Evolutionary conservation across 1,140 invertebrate species (phyloP).

Genomic region (Drosophila grimshawi): DNA sequence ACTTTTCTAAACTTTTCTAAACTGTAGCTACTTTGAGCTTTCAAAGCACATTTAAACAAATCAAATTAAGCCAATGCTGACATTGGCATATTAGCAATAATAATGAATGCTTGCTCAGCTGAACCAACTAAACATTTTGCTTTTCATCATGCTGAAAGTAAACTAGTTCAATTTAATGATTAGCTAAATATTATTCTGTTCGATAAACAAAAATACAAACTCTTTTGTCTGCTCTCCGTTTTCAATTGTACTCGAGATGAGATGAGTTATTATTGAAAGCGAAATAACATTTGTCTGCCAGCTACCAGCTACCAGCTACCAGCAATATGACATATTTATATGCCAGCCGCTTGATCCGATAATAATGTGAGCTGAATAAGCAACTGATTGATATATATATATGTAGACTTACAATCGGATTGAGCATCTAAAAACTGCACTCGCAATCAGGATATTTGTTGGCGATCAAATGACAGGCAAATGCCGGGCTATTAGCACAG

Average conservation of each 20-base stretch:
- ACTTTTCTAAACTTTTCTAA: too few relatives aligned
- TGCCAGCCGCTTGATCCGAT: conserved; percentile 20
- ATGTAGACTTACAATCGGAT: not conserved
- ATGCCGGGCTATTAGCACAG: conserved; percentile 62
- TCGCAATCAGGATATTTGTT: conserved; percentile 58
- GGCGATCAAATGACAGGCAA: conserved; percentile 71
- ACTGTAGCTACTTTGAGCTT: too few relatives aligned
- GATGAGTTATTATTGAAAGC: not conserved
- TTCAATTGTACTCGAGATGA: not conserved
- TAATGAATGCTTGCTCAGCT: too few relatives aligned
- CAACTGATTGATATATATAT: conserved; percentile 34
- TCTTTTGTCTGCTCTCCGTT: too few relatives aligned
- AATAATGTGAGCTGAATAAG: conserved; percentile 30
- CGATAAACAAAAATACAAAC: too few relatives aligned
- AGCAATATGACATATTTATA: conserved; percentile 9
- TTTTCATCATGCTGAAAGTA: too few relatives aligned
- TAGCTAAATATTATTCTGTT: too few relatives aligned
- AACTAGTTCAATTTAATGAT: too few relatives aligned
- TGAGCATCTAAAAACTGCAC: not conserved
- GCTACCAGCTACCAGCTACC: not conserved
- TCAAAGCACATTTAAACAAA: too few relatives aligned
- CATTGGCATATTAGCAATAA: too few relatives aligned
- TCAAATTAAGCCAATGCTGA: too few relatives aligned
- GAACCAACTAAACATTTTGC: too few relatives aligned
- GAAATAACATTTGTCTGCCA: not conserved